phyloP scores from a whole-genome alignment of 2,888 invertebrate genomes.

The Oeneis ivallda region DNA sequence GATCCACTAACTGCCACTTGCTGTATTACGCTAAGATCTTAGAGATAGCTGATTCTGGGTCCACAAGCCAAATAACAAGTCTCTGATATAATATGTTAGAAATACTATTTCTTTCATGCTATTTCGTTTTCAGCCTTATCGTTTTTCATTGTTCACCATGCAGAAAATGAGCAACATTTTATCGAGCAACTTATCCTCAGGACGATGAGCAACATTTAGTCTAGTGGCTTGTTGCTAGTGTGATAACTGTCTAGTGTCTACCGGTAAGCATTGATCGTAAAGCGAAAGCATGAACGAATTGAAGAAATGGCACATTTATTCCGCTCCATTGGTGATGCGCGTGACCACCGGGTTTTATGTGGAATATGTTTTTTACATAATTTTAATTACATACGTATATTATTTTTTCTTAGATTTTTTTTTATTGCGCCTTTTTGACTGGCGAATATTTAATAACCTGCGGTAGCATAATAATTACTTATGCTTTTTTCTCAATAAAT shows the following conservation, averaged over 20 bases:
- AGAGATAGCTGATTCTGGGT: no score
- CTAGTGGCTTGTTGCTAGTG: not conserved
- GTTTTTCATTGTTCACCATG: no score
- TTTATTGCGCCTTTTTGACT: not conserved
- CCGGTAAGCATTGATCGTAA: conserved; percentile 38
- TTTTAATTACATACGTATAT: not conserved
- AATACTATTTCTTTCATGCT: no score
- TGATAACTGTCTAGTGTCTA: conserved; percentile 20
- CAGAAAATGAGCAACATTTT: not conserved
- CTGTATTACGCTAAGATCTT: no score
- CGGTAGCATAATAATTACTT: not conserved
- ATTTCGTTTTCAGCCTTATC: no score
- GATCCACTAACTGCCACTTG: no score
- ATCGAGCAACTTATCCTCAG: not conserved
- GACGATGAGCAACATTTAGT: not conserved
- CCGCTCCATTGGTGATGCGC: conserved; percentile 55
- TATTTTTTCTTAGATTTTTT: not conserved
- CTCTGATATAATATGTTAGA: no score
- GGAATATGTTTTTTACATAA: conserved; percentile 2
- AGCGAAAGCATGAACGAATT: conserved; percentile 65
- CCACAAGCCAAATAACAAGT: no score
- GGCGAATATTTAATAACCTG: not conserved
- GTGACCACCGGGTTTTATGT: conserved; percentile 34
- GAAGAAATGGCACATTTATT: conserved; percentile 51
- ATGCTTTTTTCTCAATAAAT: no score